These are phyloP conservation scores for Helarctos malayanus DNA, from an alignment of 2,797 vertebrate species.

Conservation along the genomic window DNA sequence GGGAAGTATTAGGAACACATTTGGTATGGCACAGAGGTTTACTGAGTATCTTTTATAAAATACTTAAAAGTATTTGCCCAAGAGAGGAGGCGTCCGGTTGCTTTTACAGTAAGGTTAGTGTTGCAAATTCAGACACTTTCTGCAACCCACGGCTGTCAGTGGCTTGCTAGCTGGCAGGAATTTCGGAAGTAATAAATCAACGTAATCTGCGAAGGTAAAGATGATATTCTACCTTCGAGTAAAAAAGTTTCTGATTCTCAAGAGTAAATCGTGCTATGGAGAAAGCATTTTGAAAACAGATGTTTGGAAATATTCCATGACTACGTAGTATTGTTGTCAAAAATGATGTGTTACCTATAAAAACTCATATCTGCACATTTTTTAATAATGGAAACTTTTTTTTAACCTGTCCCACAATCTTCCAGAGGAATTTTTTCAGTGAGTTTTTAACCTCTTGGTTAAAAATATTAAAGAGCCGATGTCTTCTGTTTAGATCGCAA, in stretches of 20 bases:
- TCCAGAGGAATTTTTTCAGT: not conserved
- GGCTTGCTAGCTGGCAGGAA: not conserved
- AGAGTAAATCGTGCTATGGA: not conserved
- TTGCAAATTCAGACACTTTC: not conserved
- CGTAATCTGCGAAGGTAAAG: not conserved
- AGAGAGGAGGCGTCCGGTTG: not conserved
- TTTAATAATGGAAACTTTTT: not conserved
- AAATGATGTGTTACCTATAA: conserved; percentile 24
- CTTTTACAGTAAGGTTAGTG: not conserved
- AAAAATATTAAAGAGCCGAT: not conserved
- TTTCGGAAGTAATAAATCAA: conserved; percentile 4
- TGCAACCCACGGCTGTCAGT: not conserved
- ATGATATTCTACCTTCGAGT: not conserved
- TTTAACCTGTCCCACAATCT: not conserved
- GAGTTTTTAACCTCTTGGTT: not conserved
- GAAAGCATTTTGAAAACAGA: conserved; percentile 22
- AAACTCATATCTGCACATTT: not conserved
- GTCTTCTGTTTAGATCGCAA: not conserved
- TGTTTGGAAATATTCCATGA: not conserved
- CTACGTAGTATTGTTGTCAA: not conserved
- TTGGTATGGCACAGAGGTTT: not conserved
- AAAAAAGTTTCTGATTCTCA: not conserved
- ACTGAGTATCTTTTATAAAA: not conserved
- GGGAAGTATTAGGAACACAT: not conserved
- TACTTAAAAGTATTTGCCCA: not conserved